These are phyloP conservation scores for Stictonetta naevosa DNA, from an alignment of 2,113 vertebrate genomes.

Conservation along the genomic window DNA sequence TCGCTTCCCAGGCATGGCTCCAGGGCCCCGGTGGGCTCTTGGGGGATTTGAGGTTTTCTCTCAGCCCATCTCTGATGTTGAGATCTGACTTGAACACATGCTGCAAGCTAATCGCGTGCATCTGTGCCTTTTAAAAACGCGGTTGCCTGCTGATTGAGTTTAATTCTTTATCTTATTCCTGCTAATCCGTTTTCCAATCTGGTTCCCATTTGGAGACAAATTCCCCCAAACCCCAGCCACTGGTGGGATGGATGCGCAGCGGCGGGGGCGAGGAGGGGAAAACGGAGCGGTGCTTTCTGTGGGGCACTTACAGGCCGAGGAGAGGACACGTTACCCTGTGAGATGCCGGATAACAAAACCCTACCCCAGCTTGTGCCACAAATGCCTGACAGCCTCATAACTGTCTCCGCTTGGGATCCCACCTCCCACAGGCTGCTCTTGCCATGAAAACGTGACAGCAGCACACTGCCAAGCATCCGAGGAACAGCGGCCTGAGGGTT, in stretches of 20 bases:
- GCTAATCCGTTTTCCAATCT: conserved; percentile 75
- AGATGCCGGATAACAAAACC: not conserved
- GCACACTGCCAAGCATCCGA: not conserved
- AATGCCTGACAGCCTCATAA: not conserved
- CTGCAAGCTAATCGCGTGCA: conserved; percentile 66
- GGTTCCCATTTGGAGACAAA: conserved; percentile 74
- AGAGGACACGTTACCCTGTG: not conserved
- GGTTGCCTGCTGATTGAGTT: conserved; percentile 73
- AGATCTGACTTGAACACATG: conserved; percentile 62
- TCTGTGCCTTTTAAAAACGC: conserved; percentile 71
- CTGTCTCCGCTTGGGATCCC: conserved; percentile 5
- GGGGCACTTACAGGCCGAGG: not conserved
- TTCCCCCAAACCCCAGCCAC: conserved; percentile 70
- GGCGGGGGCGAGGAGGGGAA: not conserved
- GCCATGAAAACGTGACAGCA: conserved; percentile 43
- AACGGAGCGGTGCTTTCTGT: accelerated
- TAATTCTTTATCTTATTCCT: conserved; percentile 79
- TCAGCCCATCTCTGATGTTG: conserved; percentile 68
- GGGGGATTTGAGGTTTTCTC: conserved; percentile 61
- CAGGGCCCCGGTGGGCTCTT: not conserved
- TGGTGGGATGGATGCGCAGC: conserved; percentile 24
- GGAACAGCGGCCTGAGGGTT: conserved; percentile 3
- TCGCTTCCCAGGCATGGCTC: not conserved
- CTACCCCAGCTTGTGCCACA: not conserved
- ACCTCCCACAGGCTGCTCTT: conserved; percentile 37